phyloP scores from a whole-genome alignment of 2,797 vertebrate species.

The Gymnocypris eckloni region DNA sequence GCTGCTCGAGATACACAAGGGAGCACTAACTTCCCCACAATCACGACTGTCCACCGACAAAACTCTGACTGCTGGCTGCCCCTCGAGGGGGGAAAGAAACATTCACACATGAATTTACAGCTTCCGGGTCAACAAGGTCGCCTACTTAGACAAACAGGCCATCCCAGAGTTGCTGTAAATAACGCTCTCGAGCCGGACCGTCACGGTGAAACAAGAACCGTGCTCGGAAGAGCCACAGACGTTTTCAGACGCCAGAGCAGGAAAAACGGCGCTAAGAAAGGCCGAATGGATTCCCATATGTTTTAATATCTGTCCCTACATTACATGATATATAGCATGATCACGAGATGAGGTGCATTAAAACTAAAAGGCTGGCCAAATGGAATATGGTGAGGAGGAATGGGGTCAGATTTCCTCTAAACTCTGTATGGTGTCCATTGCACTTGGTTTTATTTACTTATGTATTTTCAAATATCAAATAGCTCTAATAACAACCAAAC shows the following conservation, averaged over 20 bases:
- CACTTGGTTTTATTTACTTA: no score
- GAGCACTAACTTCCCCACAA: slow-evolving; percentile 25
- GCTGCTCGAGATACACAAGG: slow-evolving; percentile 21
- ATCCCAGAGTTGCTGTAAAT: slow-evolving; percentile 77
- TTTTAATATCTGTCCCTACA: slow-evolving; percentile 51
- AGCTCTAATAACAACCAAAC: neutral
- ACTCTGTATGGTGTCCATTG: neutral
- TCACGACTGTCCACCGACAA: no score
- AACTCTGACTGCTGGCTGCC: slow-evolving; percentile 56
- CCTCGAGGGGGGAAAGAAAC: slow-evolving; percentile 68
- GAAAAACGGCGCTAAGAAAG: slow-evolving; percentile 21
- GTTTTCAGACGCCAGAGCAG: slow-evolving; percentile 39
- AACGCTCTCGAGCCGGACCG: slow-evolving; percentile 64
- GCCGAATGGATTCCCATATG: slow-evolving; percentile 51
- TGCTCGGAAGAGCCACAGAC: slow-evolving; percentile 59
- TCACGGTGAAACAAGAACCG: slow-evolving; percentile 67
- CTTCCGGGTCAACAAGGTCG: slow-evolving; percentile 72
- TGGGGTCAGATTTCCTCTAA: neutral
- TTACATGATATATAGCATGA: slow-evolving; percentile 52
- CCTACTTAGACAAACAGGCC: slow-evolving; percentile 75
- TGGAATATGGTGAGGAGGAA: slow-evolving; percentile 2
- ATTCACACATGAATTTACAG: slow-evolving; percentile 75
- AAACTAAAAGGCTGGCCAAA: slow-evolving; percentile 48
- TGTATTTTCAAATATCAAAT: neutral
- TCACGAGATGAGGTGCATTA: slow-evolving; percentile 27